Base-by-base conservation (phyloP, 2,888 invertebrate species). In the Euzophera pinguis region DNA sequence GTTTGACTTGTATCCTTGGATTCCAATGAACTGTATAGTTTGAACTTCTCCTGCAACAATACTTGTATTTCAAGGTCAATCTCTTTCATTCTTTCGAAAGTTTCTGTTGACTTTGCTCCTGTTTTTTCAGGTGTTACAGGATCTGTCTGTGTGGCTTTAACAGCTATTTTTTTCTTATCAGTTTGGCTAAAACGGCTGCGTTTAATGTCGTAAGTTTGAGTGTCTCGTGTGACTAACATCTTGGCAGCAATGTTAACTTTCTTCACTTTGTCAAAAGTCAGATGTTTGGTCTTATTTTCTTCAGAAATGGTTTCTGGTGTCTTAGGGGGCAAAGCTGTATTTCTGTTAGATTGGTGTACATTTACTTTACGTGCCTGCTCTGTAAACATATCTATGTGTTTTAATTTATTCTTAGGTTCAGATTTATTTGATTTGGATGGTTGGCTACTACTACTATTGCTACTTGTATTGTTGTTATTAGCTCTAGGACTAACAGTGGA, bases 61-160 rank as follows among this genome's bases (percentile, higher is more conserved):
- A 82, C 82, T 61, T 92, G 91, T 62, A 93, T 92, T 66, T 92
- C 91, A 55, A 91, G 69, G 63, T 93, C 93, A 53, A 93, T 93
- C 67, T 92, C 90, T 60, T 91, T 91, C 91, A 93, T 92, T 69
- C 92, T 85, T 50, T 91, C 87, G 63, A 92, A 81, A 7, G 91
- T 72, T 50, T 84, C 84, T 50, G 68, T 75, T 13, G 79, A 63
- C 56, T 67, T 73, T 0, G 60, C 35, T 47, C 54, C 61, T 17
- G 58, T 27, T 54, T 63, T 69, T 10, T 65, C 71, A 35, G 67
- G 58, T 22, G 57, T 50, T 1, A 70, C 58, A 43, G 72, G 60
- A 53, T 78, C 71, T n/a, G 88, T 87, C 71, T 90, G 90, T 17
- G 71, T 63, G 38, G 55, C 57, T 64, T 68, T 74, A 10, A 62